Percentiles rank a stretch among this genome's conserved stretches.
Conservation (phyloP, 2,888 invertebrate species). For the Orthonychiurus folsomi region DNA sequence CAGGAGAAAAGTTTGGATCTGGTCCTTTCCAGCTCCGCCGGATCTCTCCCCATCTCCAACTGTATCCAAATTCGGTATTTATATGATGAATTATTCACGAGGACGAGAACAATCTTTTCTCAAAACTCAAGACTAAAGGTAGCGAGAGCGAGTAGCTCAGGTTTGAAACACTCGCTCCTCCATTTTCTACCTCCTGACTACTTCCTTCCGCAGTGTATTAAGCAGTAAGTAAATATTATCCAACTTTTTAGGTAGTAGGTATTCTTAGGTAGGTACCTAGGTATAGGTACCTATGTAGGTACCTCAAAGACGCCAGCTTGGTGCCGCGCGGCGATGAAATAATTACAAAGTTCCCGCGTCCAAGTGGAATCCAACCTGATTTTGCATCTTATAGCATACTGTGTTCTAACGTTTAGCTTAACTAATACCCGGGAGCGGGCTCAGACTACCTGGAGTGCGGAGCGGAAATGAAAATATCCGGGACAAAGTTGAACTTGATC, state of each 20-base stretch:
- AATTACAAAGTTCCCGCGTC: too few relatives aligned
- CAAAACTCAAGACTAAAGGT: neutral
- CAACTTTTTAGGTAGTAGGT: neutral
- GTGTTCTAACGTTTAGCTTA: too few relatives aligned
- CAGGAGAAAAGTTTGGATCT: neutral
- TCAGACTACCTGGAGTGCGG: too few relatives aligned
- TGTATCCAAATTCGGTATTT: conserved; percentile 34
- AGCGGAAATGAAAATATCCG: too few relatives aligned
- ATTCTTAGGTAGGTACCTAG: neutral
- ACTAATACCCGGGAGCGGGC: too few relatives aligned
- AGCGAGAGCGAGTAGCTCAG: neutral
- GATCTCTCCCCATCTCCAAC: conserved; percentile 15
- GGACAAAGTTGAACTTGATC: too few relatives aligned
- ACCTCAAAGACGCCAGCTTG: too few relatives aligned
- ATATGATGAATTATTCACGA: conserved; percentile 37
- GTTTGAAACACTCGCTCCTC: neutral
- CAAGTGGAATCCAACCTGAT: too few relatives aligned
- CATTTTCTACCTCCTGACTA: too few relatives aligned
- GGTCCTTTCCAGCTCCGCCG: conserved; percentile 7
- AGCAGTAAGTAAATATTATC: neutral
- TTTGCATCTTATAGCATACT: too few relatives aligned
- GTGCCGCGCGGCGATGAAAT: too few relatives aligned
- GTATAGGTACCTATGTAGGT: too few relatives aligned
- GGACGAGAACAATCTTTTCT: conserved; percentile 9
- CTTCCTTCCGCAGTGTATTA: neutral